A percentile compares a stretch with the other conserved stretches of the same genome.
phyloP scores from a whole-genome alignment of 2,113 vertebrate genomes.

The Numida meleagris region DNA sequence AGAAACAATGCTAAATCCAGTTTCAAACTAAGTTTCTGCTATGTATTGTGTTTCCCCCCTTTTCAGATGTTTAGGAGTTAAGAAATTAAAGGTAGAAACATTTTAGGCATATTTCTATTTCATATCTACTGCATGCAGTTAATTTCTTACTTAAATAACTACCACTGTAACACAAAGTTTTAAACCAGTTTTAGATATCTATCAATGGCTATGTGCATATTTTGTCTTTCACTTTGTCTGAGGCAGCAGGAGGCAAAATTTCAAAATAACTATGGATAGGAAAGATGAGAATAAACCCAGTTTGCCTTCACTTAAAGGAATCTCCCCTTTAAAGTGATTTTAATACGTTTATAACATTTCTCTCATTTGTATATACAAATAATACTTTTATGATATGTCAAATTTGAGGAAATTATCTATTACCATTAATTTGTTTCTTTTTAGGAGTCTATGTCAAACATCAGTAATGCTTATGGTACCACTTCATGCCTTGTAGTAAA shows the following conservation, averaged over 20 bases:
- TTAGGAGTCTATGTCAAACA: not conserved
- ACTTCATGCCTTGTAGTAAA: not conserved
- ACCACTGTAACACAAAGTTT: not conserved
- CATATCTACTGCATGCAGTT: not conserved
- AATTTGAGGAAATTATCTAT: not conserved
- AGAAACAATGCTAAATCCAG: not conserved
- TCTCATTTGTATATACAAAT: not conserved
- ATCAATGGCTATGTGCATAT: not conserved
- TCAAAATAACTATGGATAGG: not conserved
- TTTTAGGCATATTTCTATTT: not conserved
- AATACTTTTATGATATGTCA: not conserved
- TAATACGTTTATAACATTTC: not conserved
- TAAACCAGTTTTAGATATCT: not conserved
- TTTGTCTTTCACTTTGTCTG: not conserved
- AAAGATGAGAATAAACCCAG: not conserved
- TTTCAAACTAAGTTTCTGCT: not conserved
- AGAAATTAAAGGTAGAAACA: not conserved
- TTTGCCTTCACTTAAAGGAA: not conserved
- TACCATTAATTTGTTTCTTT: not conserved
- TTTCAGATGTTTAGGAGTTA: not conserved
- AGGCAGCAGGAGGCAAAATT: not conserved
- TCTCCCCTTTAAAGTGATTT: not conserved
- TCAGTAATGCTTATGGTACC: not conserved
- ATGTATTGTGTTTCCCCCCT: not conserved
- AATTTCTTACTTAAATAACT: not conserved